Evolutionary conservation across 2,888 invertebrate species (phyloP).

Genomic region (Leptinotarsa rubiginosa): DNA sequence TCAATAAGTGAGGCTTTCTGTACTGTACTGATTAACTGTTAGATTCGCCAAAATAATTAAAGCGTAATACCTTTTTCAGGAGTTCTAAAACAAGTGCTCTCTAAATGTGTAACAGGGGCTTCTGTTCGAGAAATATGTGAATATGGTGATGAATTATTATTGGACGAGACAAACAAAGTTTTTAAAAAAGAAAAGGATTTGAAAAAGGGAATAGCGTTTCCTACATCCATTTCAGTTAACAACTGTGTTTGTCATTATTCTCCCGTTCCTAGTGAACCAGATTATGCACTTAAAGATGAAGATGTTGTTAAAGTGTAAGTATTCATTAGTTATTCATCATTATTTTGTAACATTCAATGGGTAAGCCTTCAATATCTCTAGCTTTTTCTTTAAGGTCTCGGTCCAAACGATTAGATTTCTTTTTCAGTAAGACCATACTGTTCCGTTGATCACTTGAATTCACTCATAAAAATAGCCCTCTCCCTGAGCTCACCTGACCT

Average conservation of each 20-base stretch:
- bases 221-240: conserved; percentile 98
- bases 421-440: no score
- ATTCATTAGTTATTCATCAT: conserved; percentile 38
- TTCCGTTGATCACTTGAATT: no score
- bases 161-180: conserved; percentile 94
- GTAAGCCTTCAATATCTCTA: no score
- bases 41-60: not conserved
- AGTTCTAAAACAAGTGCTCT: conserved; percentile 88
- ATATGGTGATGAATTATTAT: conserved; percentile 86
- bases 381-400: no score
- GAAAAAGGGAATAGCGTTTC: conserved; percentile 98
- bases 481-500: no score
- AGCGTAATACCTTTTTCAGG: conserved; percentile 73
- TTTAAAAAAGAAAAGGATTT: conserved; percentile 99
- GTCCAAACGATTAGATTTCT: no score
- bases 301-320: conserved; percentile 98
- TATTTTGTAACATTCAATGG: conserved; percentile 29
- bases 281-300: conserved; percentile 86
- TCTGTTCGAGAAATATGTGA: conserved; percentile 93
- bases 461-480: no score
- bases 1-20: not conserved
- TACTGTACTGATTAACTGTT: not conserved
- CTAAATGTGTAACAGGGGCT: conserved; percentile 87
- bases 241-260: conserved; percentile 99
- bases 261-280: conserved; percentile 92